phyloP scores from a whole-genome alignment of 2,888 invertebrate species.

The Plagiodera versicolora region DNA sequence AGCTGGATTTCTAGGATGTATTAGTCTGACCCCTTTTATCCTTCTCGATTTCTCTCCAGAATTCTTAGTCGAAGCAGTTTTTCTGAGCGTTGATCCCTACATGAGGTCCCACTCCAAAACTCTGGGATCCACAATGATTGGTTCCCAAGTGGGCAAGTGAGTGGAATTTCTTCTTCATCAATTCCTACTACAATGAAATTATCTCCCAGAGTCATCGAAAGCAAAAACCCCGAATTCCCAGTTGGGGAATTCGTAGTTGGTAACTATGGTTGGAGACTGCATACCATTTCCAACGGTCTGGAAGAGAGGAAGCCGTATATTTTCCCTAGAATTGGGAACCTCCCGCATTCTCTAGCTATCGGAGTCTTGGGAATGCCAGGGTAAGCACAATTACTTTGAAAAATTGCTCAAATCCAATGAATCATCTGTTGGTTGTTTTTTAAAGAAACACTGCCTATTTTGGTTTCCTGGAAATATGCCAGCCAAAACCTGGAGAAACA shows the following conservation, averaged over 20 bases:
- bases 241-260: constrained; percentile 65
- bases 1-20: too few species aligned
- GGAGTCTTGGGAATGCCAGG: constrained; percentile 72
- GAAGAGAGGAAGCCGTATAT: constrained; percentile 45
- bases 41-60: constrained; percentile 47
- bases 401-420: too few species aligned
- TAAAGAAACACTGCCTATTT: constrained; percentile 72
- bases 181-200: not conserved
- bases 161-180: constrained; percentile 22
- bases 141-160: constrained; percentile 69
- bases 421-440: too few species aligned
- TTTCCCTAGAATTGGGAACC: constrained; percentile 61
- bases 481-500: constrained; percentile 72
- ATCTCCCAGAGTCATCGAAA: constrained; percentile 64
- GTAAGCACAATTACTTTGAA: too few species aligned
- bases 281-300: constrained; percentile 56
- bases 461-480: constrained; percentile 70
- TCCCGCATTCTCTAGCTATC: constrained; percentile 64
- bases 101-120: constrained; percentile 60
- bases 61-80: constrained; percentile 68
- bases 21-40: too few species aligned
- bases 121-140: constrained; percentile 64
- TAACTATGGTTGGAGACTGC: constrained; percentile 68
- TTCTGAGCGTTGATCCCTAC: constrained; percentile 73
- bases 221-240: constrained; percentile 64